A percentile compares a stretch with the other conserved stretches of the same genome.
Evolutionary conservation across 2,888 invertebrate species (phyloP).

Genomic region (Pristionchus arcanus): DNA sequence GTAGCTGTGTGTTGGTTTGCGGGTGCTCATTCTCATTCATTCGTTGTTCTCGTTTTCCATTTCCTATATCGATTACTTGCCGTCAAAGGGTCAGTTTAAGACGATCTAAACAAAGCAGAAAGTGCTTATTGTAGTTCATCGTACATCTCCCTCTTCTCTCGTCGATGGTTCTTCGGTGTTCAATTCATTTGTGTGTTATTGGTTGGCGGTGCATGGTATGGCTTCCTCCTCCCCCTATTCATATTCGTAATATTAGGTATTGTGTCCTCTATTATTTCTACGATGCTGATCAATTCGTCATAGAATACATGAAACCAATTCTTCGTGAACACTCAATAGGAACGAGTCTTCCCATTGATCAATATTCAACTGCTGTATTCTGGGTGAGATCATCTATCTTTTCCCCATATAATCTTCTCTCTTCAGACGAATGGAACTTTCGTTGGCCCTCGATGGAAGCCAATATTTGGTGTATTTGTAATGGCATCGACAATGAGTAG

Average conservation of each 20-base stretch:
- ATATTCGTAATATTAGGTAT: neutral
- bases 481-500: constrained; percentile 43
- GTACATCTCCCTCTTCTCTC: neutral
- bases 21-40: constrained; percentile 51
- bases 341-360: constrained; percentile 29
- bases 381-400: constrained; percentile 22
- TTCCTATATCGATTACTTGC: constrained; percentile 46
- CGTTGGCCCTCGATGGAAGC: constrained; percentile 45
- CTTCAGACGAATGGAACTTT: constrained; percentile 47
- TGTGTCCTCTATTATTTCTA: constrained; percentile 40
- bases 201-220: constrained; percentile 21
- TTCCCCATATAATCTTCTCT: neutral
- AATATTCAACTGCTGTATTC: constrained; percentile 51
- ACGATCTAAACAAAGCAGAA: too few species aligned
- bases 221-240: too few species aligned
- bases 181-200: neutral
- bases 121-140: neutral
- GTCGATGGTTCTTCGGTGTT: constrained; percentile 29
- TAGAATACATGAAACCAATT: constrained; percentile 41
- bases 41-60: constrained; percentile 46
- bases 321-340: constrained; percentile 34
- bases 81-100: constrained; percentile 11
- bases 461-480: constrained; percentile 25
- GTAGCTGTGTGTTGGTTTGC: constrained; percentile 42
- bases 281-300: constrained; percentile 45